Evolutionary conservation across 2,113 vertebrate species (phyloP).

Genomic region (Dasypus novemcinctus): DNA sequence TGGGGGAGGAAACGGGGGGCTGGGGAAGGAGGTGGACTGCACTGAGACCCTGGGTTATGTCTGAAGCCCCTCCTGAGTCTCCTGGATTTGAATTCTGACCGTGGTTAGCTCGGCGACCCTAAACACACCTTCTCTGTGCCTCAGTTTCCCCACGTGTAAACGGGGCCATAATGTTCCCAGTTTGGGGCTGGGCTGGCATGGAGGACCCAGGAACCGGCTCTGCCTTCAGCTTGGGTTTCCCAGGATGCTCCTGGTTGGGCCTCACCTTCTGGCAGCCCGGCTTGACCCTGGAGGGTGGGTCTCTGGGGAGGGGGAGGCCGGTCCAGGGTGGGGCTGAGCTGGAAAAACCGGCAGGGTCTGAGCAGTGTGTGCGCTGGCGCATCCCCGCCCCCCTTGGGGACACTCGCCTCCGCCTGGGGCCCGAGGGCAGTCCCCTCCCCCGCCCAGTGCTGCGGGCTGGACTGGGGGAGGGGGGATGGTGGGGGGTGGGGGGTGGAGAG

Average conservation of each 20-base stretch:
- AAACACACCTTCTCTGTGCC: not conserved
- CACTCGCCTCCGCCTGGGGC: not conserved
- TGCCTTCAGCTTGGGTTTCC: not conserved
- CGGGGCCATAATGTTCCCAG: not conserved
- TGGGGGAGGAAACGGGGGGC: not conserved
- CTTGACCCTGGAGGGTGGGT: not conserved
- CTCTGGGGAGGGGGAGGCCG: not conserved
- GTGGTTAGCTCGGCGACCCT: not conserved
- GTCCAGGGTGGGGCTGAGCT: not conserved
- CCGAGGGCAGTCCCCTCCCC: not conserved
- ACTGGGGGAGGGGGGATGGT: not conserved
- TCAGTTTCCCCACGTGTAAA: not conserved
- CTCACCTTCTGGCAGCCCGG: not conserved
- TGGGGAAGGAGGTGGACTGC: not conserved
- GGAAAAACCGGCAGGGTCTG: constrained; percentile 26
- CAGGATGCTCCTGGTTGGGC: not conserved
- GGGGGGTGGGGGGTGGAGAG: not conserved
- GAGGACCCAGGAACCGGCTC: not conserved
- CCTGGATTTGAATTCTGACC: not conserved
- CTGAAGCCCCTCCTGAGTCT: not conserved
- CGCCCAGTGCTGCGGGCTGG: not conserved
- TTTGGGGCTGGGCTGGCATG: accelerated
- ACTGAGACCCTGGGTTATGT: no score
- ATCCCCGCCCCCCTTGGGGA: not conserved
- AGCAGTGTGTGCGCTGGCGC: not conserved